These are phyloP conservation scores for Thomomys bottae DNA, from an alignment of 2,113 vertebrate species.

Conservation along the genomic window DNA sequence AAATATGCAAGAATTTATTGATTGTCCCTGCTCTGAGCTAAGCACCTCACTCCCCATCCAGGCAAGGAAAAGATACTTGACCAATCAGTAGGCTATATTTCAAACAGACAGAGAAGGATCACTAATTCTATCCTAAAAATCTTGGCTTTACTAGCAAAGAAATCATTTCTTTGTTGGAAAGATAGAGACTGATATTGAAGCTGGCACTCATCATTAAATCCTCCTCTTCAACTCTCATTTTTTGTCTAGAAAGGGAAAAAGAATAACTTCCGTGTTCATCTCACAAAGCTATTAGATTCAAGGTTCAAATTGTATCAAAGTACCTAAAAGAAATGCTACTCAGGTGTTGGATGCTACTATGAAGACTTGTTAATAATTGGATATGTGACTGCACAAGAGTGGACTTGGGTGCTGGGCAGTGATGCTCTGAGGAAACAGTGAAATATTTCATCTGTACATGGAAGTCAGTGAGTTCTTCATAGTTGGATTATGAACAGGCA, in stretches of 20 bases:
- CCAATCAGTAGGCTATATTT: background rate
- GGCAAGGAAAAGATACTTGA: background rate
- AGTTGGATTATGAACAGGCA: no score
- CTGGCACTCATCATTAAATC: background rate
- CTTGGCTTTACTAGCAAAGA: background rate
- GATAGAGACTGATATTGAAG: background rate
- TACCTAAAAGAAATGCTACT: background rate
- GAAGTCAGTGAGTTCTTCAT: no score
- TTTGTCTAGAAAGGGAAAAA: conserved; percentile 14
- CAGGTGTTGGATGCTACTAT: conserved; percentile 18
- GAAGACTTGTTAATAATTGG: background rate
- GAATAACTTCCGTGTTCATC: background rate
- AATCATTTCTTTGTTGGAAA: background rate
- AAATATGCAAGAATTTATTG: background rate
- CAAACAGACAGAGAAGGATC: background rate
- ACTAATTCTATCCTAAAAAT: background rate
- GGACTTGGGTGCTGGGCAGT: background rate
- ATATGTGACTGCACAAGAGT: background rate
- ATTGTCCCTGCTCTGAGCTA: background rate
- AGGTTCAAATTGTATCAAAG: conserved; percentile 36
- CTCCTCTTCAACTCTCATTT: background rate
- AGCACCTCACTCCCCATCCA: background rate
- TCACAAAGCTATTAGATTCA: background rate
- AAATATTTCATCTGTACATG: background rate
- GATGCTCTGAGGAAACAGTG: background rate